Percentiles rank a stretch among this genome's conserved stretches.
Evolutionary conservation across 2,113 vertebrate species (phyloP).

Genomic region (Tupaia tana): DNA sequence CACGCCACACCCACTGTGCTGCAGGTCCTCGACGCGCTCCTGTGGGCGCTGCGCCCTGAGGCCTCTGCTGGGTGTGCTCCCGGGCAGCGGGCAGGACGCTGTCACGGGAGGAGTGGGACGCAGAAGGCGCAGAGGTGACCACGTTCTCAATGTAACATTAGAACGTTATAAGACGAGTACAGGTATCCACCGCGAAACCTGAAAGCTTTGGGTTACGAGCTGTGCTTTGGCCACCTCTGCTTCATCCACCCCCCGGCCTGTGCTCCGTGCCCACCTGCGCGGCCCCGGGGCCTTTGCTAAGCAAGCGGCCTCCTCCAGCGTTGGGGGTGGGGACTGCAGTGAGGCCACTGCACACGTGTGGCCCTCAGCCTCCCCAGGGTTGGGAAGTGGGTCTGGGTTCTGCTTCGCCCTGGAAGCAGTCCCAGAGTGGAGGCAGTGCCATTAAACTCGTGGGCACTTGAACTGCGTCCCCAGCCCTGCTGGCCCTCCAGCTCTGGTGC

Average conservation of each 20-base stretch:
- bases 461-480: accelerated
- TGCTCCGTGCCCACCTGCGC: too few species aligned
- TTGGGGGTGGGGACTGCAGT: accelerated
- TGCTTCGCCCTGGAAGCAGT: accelerated
- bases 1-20: too few species aligned
- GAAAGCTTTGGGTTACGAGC: background rate
- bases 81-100: too few species aligned
- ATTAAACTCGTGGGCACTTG: too few species aligned
- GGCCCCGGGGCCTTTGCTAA: accelerated
- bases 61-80: too few species aligned
- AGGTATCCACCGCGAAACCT: background rate
- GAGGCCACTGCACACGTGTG: accelerated
- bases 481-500: accelerated
- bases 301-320: background rate
- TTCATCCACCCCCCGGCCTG: too few species aligned
- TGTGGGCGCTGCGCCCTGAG: too few species aligned
- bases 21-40: too few species aligned
- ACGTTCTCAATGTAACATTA: too few species aligned
- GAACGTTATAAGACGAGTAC: too few species aligned
- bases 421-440: accelerated
- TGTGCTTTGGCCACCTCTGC: background rate
- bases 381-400: background rate
- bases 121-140: too few species aligned
- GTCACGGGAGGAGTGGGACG: too few species aligned
- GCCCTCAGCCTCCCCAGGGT: accelerated